Evolutionary conservation across 2,888 invertebrate species (phyloP).

Genomic region (Lasioglossum morio): DNA sequence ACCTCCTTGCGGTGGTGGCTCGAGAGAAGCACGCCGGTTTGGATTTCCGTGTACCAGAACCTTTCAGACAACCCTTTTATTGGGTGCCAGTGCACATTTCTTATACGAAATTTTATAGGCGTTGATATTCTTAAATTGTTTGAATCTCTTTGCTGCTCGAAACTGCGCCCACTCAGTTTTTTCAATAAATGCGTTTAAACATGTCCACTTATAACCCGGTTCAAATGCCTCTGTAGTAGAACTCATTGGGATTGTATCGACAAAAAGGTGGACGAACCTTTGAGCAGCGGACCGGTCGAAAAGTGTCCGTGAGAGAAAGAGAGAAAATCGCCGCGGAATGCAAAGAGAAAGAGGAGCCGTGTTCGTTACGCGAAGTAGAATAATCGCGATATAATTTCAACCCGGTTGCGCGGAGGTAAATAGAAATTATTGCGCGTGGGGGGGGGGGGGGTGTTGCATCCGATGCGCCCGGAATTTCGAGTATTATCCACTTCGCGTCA

Average conservation of each 20-base stretch:
- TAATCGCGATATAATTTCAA: neutral
- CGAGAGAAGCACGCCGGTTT: too few species aligned
- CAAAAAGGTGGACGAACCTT: neutral
- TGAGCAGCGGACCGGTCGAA: neutral
- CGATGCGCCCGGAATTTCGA: neutral
- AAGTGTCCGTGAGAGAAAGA: neutral
- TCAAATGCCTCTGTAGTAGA: neutral
- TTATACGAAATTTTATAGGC: too few species aligned
- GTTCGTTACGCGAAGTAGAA: neutral
- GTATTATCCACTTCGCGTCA: constrained; percentile 5
- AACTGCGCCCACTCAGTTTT: neutral
- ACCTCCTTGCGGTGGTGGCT: neutral
- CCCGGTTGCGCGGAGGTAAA: neutral
- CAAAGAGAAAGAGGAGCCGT: neutral
- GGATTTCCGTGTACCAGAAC: too few species aligned
- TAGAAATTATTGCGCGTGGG: neutral
- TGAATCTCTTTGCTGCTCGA: neutral
- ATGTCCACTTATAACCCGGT: neutral
- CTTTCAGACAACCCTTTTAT: too few species aligned
- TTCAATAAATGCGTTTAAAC: neutral
- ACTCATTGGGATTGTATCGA: neutral
- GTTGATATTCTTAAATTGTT: neutral
- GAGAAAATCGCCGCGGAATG: neutral
- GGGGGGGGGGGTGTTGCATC: too few species aligned
- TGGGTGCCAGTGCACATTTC: too few species aligned